These are phyloP conservation scores for Trissoscelio sp. DNA, from an alignment of 2,888 invertebrate genomes.

Conservation along the genomic window DNA sequence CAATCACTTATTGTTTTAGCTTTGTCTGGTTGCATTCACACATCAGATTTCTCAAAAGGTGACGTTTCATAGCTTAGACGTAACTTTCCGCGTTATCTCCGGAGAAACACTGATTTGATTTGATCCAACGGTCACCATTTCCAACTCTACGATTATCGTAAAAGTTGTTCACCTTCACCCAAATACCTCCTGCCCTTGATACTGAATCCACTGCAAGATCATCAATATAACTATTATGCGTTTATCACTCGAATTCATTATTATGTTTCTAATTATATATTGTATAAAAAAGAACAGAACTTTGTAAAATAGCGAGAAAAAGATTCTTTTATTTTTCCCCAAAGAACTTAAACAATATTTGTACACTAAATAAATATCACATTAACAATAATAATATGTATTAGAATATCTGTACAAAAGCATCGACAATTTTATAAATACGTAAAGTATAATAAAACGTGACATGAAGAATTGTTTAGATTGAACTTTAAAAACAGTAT, in stretches of 20 bases:
- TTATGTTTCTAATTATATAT: too few species aligned
- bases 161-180: conserved; percentile 77
- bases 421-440: not conserved
- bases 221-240: conserved; percentile 44
- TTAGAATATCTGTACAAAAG: conserved; percentile 5
- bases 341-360: too few species aligned
- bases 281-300: too few species aligned
- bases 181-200: conserved; percentile 70
- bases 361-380: not conserved
- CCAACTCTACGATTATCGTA: conserved; percentile 68
- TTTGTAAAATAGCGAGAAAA: too few species aligned
- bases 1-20: too few species aligned
- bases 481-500: not conserved
- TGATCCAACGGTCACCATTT: conserved; percentile 46
- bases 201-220: conserved; percentile 64
- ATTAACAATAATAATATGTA: not conserved
- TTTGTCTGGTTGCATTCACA: too few species aligned
- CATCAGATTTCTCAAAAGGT: too few species aligned
- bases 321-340: too few species aligned
- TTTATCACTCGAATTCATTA: conserved; percentile 16
- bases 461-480: not conserved
- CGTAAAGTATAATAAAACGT: not conserved
- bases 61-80: conserved; percentile 7
- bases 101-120: conserved; percentile 50
- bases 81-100: conserved; percentile 18